Conservation (phyloP, 2,797 vertebrate species). For the Scleropages formosus region DNA sequence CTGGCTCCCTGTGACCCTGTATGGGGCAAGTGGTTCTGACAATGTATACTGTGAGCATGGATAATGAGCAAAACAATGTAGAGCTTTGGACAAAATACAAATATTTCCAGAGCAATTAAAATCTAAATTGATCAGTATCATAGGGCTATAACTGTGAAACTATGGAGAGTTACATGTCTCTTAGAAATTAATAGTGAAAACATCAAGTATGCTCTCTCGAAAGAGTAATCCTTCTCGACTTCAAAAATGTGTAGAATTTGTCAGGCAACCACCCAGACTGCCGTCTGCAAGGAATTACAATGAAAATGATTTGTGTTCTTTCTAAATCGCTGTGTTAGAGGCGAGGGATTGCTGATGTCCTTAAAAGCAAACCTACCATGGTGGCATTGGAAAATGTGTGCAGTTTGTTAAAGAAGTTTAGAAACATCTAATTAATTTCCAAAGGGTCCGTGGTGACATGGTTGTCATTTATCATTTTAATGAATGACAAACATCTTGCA, state of each 20-base stretch:
- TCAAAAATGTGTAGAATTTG: neutral
- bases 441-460: neutral
- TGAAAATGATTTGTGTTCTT: too few relatives aligned
- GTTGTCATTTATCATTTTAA: neutral
- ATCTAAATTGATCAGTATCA: conserved; percentile 2
- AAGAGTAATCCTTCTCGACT: neutral
- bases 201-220: neutral
- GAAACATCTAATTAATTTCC: neutral
- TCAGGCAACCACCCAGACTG: too few relatives aligned
- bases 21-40: too few relatives aligned
- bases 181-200: neutral
- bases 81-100: neutral
- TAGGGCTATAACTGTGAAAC: neutral
- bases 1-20: too few relatives aligned
- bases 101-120: neutral
- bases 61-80: neutral
- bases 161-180: neutral
- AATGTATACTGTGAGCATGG: neutral
- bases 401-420: neutral
- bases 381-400: too few relatives aligned
- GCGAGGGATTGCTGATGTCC: too few relatives aligned
- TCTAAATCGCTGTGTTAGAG: too few relatives aligned
- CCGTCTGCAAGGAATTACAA: too few relatives aligned
- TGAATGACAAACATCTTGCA: neutral
- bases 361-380: too few relatives aligned